Percentiles rank a stretch among this genome's conserved stretches.
Conservation (phyloP, 2,113 vertebrate genomes). For the Psilopsiagon aurifrons region DNA sequence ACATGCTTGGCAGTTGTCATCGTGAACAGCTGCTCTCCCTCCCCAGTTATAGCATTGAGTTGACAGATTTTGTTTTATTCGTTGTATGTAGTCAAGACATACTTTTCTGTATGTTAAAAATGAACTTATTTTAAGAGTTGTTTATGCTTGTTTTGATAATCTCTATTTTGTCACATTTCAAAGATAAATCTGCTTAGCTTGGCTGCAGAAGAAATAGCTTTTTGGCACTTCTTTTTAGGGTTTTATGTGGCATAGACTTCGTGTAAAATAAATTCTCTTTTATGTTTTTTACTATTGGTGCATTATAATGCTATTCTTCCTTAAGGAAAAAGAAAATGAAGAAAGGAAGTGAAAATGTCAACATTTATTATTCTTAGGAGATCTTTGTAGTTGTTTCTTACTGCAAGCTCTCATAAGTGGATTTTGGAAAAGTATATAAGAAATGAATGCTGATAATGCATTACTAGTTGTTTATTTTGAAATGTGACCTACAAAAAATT, state of each 20-base stretch:
- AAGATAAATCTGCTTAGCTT: background rate
- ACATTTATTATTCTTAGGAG: background rate
- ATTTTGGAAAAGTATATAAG: background rate
- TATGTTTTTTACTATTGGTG: background rate
- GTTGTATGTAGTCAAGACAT: background rate
- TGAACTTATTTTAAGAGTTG: background rate
- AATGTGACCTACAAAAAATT: background rate
- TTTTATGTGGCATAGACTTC: background rate
- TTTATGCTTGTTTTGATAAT: background rate
- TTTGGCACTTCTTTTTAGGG: background rate
- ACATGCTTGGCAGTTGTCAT: background rate
- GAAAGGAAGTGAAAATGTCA: background rate
- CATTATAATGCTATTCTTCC: background rate
- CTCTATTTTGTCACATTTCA: background rate
- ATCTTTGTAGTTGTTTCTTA: background rate
- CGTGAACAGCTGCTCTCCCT: background rate
- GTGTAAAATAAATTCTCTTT: background rate
- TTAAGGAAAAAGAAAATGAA: background rate
- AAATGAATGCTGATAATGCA: background rate
- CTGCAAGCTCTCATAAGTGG: background rate
- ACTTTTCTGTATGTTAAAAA: background rate
- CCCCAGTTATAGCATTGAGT: background rate
- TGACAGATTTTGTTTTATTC: background rate
- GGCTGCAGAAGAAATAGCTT: background rate
- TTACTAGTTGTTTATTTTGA: background rate